Base-by-base conservation (phyloP, 23 tunicate genomes). In the Corella eumyota region DNA sequence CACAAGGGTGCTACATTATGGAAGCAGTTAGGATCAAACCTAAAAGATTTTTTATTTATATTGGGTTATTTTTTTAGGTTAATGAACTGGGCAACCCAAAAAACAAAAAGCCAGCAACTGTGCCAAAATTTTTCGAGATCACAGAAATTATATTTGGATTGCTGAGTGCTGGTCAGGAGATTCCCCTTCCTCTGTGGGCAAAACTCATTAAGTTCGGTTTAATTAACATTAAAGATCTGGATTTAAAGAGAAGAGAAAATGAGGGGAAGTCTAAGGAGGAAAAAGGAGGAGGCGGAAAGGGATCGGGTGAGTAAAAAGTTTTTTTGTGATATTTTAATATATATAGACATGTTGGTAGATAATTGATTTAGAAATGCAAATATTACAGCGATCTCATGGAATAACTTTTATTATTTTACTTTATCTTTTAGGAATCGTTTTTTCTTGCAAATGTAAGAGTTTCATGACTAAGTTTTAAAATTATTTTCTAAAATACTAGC, bases 171-270 rank as follows among this genome's bases (percentile, higher is more conserved):
- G 73, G 67, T 1, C 81, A 88, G 58, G 88, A 78, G 24, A 69
- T 88, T 26, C 88, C 96, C 0, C 34, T 88, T 23, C 87, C 77
- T 19, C 51, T 88, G 25, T 88, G 87, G 87, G 96, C 96, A 26
- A 88, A 88, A 50, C 73, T 88, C 1, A 78, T 88, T 34, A 88
- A 88, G 61, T 78, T 88, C 58, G 81, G 78, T 25, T 36, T 88
- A 62, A 21, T 88, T 7, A 78, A 78, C 47, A 72, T 79, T 0
- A 86, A 84, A 74, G 62, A 36, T 34, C 60, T 57, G 9, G 94
- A 84, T 29, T 22, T 75, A 61, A 69, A 72, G 30, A 65, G 83
- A 61, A 66, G 76, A 53, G 85, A 86, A 26, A 46, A 23, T 15
- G 85, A 71, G 25, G 17, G 58, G 4, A 71, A 65, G 47, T 32